Percentiles rank a stretch among this genome's conserved stretches.
phyloP scores from a whole-genome alignment of 1,140 invertebrate species.

The Ceratina calcarata region DNA sequence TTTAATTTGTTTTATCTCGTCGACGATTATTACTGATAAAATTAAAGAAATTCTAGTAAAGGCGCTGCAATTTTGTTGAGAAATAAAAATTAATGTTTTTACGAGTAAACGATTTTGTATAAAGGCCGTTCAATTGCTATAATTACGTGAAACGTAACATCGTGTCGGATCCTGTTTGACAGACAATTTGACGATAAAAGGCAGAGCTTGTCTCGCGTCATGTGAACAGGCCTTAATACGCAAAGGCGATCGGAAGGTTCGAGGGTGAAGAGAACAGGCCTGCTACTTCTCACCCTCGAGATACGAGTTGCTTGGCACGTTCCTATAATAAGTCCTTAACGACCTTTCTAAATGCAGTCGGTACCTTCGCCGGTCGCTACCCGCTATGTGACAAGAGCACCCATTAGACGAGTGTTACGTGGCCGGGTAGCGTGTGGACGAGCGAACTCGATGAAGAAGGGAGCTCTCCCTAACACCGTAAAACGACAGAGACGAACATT shows the following conservation, averaged over 20 bases:
- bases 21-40: no score
- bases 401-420: slow-evolving; percentile 55
- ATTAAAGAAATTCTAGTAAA: no score
- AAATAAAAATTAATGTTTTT: no score
- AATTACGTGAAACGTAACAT: neutral
- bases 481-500: slow-evolving; percentile 25
- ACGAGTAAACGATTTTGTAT: no score
- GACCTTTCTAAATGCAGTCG: slow-evolving; percentile 65
- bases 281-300: slow-evolving; percentile 60
- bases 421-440: slow-evolving; percentile 19
- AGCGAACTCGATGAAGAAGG: slow-evolving; percentile 29
- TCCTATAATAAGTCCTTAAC: slow-evolving; percentile 65
- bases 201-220: no score
- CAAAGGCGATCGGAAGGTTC: slow-evolving; percentile 30
- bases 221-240: slow-evolving; percentile 27
- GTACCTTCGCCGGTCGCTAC: slow-evolving; percentile 39
- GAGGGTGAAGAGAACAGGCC: slow-evolving; percentile 52
- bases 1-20: no score
- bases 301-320: slow-evolving; percentile 46
- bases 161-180: neutral
- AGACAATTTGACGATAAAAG: neutral
- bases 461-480: slow-evolving; percentile 11
- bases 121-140: no score
- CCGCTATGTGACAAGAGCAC: slow-evolving; percentile 50
- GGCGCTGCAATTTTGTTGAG: no score